Percentiles rank a stretch among this genome's conserved stretches.
phyloP scores from a whole-genome alignment of 2,113 vertebrate species.

The Mustelus asterias region DNA sequence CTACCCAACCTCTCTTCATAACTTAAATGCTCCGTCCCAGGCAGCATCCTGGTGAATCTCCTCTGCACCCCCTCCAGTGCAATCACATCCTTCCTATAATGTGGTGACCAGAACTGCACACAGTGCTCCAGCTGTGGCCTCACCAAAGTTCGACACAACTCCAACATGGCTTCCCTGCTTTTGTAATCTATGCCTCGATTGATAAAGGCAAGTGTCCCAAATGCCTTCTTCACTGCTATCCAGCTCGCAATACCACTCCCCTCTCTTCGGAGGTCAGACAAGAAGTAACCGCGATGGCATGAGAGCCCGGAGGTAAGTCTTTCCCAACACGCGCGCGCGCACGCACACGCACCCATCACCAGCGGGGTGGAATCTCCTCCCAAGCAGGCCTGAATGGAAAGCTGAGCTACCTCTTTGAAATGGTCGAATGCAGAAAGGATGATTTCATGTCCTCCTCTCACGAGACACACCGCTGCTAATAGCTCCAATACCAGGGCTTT shows the following conservation, averaged over 20 bases:
- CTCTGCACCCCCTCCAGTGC: no score
- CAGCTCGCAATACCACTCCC: neutral
- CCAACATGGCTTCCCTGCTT: no score
- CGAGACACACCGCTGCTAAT: slow-evolving; percentile 89
- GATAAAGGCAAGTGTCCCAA: no score
- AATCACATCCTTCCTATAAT: no score
- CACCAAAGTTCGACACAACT: no score
- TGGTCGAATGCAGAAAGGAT: slow-evolving; percentile 96
- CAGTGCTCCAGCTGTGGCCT: no score
- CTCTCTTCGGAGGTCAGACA: neutral
- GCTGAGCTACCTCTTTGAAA: slow-evolving; percentile 85
- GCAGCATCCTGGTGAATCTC: no score
- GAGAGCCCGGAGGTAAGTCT: neutral
- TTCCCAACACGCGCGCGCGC: neutral
- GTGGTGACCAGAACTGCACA: no score
- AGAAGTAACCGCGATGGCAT: neutral
- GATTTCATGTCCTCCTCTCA: slow-evolving; percentile 93
- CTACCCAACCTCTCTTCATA: no score
- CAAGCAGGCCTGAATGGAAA: neutral
- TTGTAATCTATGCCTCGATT: no score
- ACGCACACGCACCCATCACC: neutral
- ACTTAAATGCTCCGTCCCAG: no score
- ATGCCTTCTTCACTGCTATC: no score
- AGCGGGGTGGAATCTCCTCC: neutral
- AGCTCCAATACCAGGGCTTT: slow-evolving; percentile 94